Percentiles rank a stretch among this genome's conserved stretches.
These are phyloP conservation scores for Coranthus polyacanthus DNA, from an alignment of 2,797 vertebrate species.

Conservation along the genomic window DNA sequence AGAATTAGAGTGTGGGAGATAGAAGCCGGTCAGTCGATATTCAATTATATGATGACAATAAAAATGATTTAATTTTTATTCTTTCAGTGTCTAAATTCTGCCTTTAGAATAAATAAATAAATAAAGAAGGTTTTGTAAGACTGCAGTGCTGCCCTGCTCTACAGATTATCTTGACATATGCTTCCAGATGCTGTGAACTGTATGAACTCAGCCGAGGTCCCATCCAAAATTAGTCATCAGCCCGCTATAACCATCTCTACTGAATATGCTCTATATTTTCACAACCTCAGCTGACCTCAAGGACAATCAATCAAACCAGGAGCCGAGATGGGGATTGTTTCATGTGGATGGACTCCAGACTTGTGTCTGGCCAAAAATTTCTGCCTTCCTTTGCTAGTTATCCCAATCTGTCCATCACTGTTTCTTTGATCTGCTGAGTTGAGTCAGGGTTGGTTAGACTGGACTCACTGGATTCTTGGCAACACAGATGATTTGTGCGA, in stretches of 20 bases:
- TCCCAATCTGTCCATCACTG: constrained; percentile 69
- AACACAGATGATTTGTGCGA: constrained; percentile 30
- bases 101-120: constrained; percentile 9
- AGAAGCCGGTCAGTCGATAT: constrained; percentile 39
- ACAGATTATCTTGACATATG: constrained; percentile 35
- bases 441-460: constrained; percentile 40
- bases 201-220: constrained; percentile 56
- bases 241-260: constrained; percentile 50
- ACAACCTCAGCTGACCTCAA: constrained; percentile 64
- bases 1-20: constrained; percentile 43
- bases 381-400: constrained; percentile 57
- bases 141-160: not conserved
- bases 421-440: constrained; percentile 64
- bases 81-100: too few relatives aligned
- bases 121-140: not conserved
- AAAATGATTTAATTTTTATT: constrained; percentile 15
- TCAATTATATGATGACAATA: constrained; percentile 20
- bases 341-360: constrained; percentile 75
- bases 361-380: constrained; percentile 62
- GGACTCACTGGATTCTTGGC: constrained; percentile 45
- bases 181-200: constrained; percentile 41
- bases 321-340: constrained; percentile 69
- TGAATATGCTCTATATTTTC: constrained; percentile 64
- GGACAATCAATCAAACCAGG: constrained; percentile 70
- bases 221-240: constrained; percentile 67